A percentile compares a stretch with the other conserved stretches of the same genome.
phyloP scores from a whole-genome alignment of 1,140 invertebrate genomes.

The Drosophila parabipectinata region DNA sequence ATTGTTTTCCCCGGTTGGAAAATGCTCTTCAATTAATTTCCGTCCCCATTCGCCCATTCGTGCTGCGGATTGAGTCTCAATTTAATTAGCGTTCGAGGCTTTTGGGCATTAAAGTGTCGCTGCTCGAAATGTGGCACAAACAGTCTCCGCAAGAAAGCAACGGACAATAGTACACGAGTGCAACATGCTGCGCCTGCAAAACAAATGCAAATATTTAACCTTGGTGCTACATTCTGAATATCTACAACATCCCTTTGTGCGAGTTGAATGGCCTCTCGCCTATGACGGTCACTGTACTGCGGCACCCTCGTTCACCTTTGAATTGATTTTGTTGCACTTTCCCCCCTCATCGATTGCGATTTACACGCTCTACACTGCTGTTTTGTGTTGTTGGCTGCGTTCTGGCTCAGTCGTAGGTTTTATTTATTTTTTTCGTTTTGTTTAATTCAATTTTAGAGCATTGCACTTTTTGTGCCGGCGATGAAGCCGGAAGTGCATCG shows the following conservation, averaged over 20 bases:
- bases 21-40: constrained; percentile 63
- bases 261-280: constrained; percentile 69
- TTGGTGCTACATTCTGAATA: constrained; percentile 63
- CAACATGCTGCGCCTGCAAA: constrained; percentile 25
- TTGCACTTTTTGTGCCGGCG: constrained; percentile 74
- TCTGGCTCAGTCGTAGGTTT: constrained; percentile 52
- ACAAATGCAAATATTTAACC: constrained; percentile 78
- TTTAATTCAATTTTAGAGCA: constrained; percentile 81
- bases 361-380: constrained; percentile 61
- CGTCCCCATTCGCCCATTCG: constrained; percentile 25
- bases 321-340: constrained; percentile 58
- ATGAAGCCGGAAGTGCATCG: constrained; percentile 70
- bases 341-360: constrained; percentile 40
- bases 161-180: constrained; percentile 38
- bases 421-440: constrained; percentile 57
- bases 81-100: constrained; percentile 56
- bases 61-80: constrained; percentile 43
- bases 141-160: constrained; percentile 30
- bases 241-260: constrained; percentile 1
- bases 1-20: constrained; percentile 46
- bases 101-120: constrained; percentile 35
- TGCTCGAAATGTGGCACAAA: constrained; percentile 38
- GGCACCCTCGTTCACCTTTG: constrained; percentile 34
- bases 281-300: constrained; percentile 59
- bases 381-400: constrained; percentile 32